Conservation (phyloP, 2,797 vertebrate genomes). For the Coendou prehensilis region DNA sequence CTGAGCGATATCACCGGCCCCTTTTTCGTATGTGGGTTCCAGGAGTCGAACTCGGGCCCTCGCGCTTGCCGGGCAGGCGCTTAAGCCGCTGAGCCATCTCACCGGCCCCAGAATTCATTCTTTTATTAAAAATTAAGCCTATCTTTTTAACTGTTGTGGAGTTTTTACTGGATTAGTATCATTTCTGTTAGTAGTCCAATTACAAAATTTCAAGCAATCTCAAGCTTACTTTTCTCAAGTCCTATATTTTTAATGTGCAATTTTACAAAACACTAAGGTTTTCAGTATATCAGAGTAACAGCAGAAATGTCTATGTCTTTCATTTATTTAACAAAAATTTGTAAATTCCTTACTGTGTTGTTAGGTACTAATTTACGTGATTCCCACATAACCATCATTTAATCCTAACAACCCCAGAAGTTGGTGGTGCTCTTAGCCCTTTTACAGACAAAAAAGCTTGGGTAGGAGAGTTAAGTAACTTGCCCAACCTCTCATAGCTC, state of each 20-base stretch:
- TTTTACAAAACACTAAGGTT: slow-evolving; percentile 55
- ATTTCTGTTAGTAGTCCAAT: slow-evolving; percentile 28
- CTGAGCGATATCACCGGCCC: no score
- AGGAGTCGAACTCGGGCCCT: no score
- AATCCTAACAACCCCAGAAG: background rate
- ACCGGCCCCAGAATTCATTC: slow-evolving; percentile 24
- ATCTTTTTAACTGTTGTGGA: slow-evolving; percentile 35
- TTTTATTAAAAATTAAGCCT: slow-evolving; percentile 45
- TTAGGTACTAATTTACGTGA: background rate
- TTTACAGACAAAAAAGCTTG: background rate
- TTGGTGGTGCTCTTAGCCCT: background rate
- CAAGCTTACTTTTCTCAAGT: slow-evolving; percentile 53
- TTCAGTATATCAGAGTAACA: background rate
- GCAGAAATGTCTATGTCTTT: background rate
- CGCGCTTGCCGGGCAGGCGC: no score
- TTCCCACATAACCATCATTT: slow-evolving; percentile 1
- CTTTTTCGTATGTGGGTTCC: no score
- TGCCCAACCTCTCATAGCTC: background rate
- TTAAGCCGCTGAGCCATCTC: no score
- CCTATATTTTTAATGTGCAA: background rate
- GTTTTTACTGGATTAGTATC: slow-evolving; percentile 28
- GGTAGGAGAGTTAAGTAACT: background rate
- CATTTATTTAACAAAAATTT: slow-evolving; percentile 25
- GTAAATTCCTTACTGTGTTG: background rate
- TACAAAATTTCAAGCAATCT: slow-evolving; percentile 56